Conservation (phyloP, 2,113 vertebrate genomes). For the Oxyura jamaicensis region DNA sequence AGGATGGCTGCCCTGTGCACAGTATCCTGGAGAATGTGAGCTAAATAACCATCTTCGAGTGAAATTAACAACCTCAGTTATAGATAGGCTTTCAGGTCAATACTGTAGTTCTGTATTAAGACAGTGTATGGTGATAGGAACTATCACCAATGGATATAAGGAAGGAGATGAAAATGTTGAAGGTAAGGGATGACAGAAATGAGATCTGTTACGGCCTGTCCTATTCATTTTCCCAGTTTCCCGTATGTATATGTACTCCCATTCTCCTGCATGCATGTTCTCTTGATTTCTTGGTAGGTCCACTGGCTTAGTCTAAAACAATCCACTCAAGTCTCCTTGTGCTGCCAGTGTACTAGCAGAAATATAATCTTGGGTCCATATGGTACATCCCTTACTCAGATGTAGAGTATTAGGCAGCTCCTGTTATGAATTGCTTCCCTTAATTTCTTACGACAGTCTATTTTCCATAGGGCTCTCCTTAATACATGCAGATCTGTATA, state of each 20-base stretch:
- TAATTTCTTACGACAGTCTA: not conserved
- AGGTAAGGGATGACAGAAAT: not conserved
- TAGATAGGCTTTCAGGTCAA: too few relatives aligned
- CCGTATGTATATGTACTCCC: accelerated
- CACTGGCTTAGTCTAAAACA: not conserved
- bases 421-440: not conserved
- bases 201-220: not conserved
- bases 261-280: not conserved
- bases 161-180: not conserved
- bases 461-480: not conserved
- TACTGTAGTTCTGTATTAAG: not conserved
- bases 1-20: not conserved
- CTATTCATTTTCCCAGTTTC: not conserved
- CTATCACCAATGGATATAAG: not conserved
- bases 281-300: not conserved
- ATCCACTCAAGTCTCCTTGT: not conserved
- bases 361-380: not conserved
- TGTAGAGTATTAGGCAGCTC: not conserved
- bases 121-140: not conserved
- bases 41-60: not conserved
- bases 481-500: not conserved
- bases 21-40: not conserved
- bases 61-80: not conserved
- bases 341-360: not conserved
- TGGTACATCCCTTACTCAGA: not conserved